These are phyloP conservation scores for Hypotaenidia philippensis DNA, from an alignment of 2,797 vertebrate genomes.

Conservation along the genomic window DNA sequence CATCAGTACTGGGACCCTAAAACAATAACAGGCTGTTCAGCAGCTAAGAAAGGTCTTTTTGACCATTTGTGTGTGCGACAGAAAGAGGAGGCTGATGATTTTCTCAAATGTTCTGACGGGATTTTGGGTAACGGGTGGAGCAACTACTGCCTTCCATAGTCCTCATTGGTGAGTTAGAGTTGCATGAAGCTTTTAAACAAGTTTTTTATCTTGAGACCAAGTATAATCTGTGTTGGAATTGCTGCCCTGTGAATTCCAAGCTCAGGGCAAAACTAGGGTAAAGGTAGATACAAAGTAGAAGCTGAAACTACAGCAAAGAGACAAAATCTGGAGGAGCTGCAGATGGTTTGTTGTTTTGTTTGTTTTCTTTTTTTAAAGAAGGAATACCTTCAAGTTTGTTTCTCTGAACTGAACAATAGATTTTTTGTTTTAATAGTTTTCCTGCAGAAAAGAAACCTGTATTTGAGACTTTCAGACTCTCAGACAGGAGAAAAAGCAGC, in stretches of 20 bases:
- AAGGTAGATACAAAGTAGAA: slow-evolving; percentile 66
- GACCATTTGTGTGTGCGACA: neutral
- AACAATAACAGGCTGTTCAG: slow-evolving; percentile 43
- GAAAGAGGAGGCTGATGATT: slow-evolving; percentile 15
- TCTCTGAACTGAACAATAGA: neutral
- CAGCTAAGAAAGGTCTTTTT: slow-evolving; percentile 24
- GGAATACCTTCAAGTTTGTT: neutral
- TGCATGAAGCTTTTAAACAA: slow-evolving; percentile 57
- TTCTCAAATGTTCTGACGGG: slow-evolving; percentile 42
- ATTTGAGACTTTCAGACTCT: neutral
- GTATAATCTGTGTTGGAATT: slow-evolving; percentile 76
- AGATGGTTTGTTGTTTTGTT: neutral
- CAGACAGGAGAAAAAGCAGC: neutral
- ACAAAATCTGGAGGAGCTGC: neutral
- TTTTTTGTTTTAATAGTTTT: neutral
- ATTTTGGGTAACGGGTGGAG: slow-evolving; percentile 48
- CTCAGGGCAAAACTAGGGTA: slow-evolving; percentile 48
- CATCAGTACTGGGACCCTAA: slow-evolving; percentile 29
- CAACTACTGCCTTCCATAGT: neutral
- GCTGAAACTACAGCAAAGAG: slow-evolving; percentile 19
- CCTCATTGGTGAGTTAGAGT: slow-evolving; percentile 70
- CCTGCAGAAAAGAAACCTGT: neutral
- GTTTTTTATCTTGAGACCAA: slow-evolving; percentile 69
- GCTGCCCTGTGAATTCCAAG: slow-evolving; percentile 54
- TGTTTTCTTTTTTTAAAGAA: neutral